Percentiles rank a stretch among this genome's conserved stretches.
Evolutionary conservation across 1,140 invertebrate species (phyloP).

Genomic region (Adelges cooleyi): DNA sequence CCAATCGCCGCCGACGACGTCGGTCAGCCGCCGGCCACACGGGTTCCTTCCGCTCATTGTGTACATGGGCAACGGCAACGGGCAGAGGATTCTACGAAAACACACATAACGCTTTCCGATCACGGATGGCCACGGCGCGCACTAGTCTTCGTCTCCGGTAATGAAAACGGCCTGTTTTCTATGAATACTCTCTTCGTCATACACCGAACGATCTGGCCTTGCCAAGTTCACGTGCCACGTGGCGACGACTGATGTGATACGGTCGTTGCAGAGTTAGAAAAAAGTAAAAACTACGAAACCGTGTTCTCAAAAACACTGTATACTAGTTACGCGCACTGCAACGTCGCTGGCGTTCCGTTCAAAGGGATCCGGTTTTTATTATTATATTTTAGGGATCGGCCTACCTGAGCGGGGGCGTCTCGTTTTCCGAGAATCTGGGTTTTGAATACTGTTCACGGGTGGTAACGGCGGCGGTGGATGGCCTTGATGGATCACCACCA

Average conservation of each 20-base stretch:
- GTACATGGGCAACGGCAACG: no score
- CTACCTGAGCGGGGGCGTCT: not conserved
- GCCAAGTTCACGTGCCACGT: not conserved
- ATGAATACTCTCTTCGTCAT: no score
- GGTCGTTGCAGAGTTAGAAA: no score
- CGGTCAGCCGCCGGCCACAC: no score
- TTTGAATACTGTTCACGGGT: not conserved
- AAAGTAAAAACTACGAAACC: no score
- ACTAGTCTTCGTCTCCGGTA: no score
- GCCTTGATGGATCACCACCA: constrained; percentile 22
- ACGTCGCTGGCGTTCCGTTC: not conserved
- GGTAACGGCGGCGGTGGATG: constrained; percentile 9
- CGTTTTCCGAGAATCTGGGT: constrained; percentile 23
- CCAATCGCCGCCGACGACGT: not conserved
- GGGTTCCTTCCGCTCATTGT: not conserved
- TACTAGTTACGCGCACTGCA: no score
- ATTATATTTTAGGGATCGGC: not conserved
- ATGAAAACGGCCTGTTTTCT: no score
- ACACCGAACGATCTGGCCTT: not conserved
- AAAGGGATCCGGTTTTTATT: not conserved
- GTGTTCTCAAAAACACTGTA: no score
- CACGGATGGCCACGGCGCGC: not conserved
- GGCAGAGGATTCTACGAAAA: not conserved
- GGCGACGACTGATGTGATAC: not conserved
- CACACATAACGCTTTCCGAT: not conserved